Evolutionary conservation across 2,888 invertebrate genomes (phyloP).

Genomic region (Xiphydria camelus): DNA sequence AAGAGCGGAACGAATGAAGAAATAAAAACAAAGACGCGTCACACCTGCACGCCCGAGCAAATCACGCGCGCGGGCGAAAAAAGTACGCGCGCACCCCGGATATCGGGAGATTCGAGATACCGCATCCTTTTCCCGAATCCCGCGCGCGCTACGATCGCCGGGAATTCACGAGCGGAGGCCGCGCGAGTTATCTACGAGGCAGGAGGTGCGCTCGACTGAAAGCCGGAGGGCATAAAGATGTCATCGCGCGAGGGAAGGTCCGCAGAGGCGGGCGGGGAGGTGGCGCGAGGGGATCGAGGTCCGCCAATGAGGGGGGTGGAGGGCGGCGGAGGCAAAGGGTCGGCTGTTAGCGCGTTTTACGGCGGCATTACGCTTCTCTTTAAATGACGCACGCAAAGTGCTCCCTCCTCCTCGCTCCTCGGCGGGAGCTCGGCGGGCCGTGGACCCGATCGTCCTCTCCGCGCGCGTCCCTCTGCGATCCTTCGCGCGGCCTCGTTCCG

Average conservation of each 20-base stretch:
- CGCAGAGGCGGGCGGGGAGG: background rate
- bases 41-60: too few relatives aligned
- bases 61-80: too few relatives aligned
- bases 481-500: too few relatives aligned
- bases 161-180: too few relatives aligned
- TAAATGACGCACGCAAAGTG: constrained; percentile 48
- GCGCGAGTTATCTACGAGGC: too few relatives aligned
- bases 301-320: background rate
- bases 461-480: too few relatives aligned
- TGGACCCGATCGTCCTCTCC: too few relatives aligned
- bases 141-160: too few relatives aligned
- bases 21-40: too few relatives aligned
- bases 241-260: constrained; percentile 1
- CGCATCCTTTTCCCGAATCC: too few relatives aligned
- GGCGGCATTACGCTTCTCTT: constrained; percentile 46
- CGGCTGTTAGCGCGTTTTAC: constrained; percentile 45
- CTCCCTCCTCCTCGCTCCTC: constrained; percentile 30
- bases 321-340: constrained; percentile 23
- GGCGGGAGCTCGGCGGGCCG: too few relatives aligned
- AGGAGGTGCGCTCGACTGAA: background rate
- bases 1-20: too few relatives aligned
- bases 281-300: background rate
- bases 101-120: background rate
- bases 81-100: background rate
- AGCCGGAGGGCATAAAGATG: constrained; percentile 2